Base-by-base conservation (phyloP, 1,140 invertebrate species). In the Drosophila hydei region DNA sequence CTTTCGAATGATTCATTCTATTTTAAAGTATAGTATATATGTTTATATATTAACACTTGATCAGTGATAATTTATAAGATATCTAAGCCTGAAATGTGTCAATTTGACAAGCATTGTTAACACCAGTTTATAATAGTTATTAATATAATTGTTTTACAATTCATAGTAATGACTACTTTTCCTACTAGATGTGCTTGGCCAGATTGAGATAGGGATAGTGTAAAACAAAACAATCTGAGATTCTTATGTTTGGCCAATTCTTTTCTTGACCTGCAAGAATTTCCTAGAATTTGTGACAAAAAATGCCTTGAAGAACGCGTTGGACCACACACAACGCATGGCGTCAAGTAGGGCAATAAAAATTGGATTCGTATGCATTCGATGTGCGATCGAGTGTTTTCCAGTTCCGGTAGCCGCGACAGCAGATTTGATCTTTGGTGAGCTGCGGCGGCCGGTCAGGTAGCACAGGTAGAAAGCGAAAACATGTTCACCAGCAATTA, bases 261-360 rank as follows among this genome's bases (percentile, higher is more conserved):
- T 42, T n/a, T 9, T 54, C 2, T 55, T 14, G 45, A 42, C 19
- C 30, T 48, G 9, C 42, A 19, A 9, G 19, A 55, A 58, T 55
- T 84, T 84, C 68, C 65, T 16, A 25, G 48, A 56, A 83, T 51
- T 62, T 58, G 14, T 23, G 25, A 36, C 42, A 63, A 79, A 60
- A 74, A 78, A 62, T 16, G 16, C 38, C 40, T 36, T 19, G 43
- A 45, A 42, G 18, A 18, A 21, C 43, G 19, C 5, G 9, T 16
- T 38, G 61, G 63, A 75, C 75, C 75, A 75, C 75, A 68, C 72
- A 40, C 50, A 55, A 75, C 42, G 27, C 48, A 67, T 33, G 67
- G 54, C 76, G 61, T 84, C 68, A 79, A 76, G 75, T 69, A 76
- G 79, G 72, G 47, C 76, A 79, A 77, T 75, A 84, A 75, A 83